Base-by-base conservation (phyloP, 1,140 invertebrate genomes). In the Aphaenogaster ashmeadi region DNA sequence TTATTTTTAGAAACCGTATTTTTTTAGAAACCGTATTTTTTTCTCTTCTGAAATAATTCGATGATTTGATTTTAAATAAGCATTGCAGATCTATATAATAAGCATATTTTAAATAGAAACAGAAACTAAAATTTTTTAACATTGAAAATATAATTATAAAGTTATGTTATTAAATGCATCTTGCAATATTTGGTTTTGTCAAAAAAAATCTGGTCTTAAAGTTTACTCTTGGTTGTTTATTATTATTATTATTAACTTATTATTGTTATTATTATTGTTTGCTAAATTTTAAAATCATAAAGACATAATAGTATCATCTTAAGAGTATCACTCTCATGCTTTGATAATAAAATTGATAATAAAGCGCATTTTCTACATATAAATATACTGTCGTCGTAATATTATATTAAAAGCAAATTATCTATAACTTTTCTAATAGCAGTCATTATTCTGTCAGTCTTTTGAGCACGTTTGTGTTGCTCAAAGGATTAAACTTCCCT, bases 401-500 rank as follows among this genome's bases (percentile, higher is more conserved):
- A 41, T 79, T 79, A 52, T 21, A 79, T 79, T 64, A 41, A 67
- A 52, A 41, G 13, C 15, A 69, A 67, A 41, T 80, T 52, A 50
- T 36, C n/a, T 54, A 1, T 41, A 80, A 80, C 13, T 54, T 80
- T 69, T 50, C 9, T 54, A 54, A 66, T 67, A 33, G n/a, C 47
- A 64, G 11, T 21, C 8, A 18, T 52, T 66, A 66, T 52, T 7
- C 36, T 41, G 36, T 62, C 41, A 44, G 47, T 1, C 4, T 7
- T n/a, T 80, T 66, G 33, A 80, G 47, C n/a, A 52, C 27, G 33
- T 44, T 27, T 18, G 8, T 54, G 78, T 41, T 27, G 58, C 27
- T 67, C 33, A 67, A 52, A 80, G 33, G 36, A 27, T 67, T 54
- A 80, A 80, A 80, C 33, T 54, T 41, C 47, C 5, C 13, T 38